Percentiles rank a stretch among this genome's conserved stretches.
These are phyloP conservation scores for Xestoiulus laeticollis DNA, from an alignment of 2,888 invertebrate species.

Conservation along the genomic window DNA sequence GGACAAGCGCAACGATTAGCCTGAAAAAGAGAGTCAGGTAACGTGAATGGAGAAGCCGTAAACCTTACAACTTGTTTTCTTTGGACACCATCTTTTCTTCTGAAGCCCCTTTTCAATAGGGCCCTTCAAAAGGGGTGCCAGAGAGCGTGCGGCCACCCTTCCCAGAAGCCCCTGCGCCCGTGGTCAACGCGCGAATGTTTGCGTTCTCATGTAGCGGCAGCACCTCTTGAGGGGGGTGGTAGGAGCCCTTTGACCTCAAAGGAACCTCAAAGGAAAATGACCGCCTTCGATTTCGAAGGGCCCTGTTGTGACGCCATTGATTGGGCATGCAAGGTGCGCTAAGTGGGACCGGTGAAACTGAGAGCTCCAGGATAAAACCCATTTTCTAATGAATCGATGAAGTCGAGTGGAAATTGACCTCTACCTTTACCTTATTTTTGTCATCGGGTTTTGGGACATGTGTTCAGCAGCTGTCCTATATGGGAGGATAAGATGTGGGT, in stretches of 20 bases:
- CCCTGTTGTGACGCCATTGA: not conserved
- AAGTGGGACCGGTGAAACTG: not conserved
- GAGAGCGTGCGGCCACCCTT: not conserved
- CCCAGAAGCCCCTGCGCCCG: conserved; percentile 12
- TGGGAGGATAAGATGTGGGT: too few relatives aligned
- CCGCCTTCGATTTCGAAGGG: not conserved
- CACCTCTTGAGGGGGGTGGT: not conserved
- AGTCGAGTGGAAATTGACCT: not conserved
- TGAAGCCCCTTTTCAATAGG: not conserved
- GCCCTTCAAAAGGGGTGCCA: not conserved
- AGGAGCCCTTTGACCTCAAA: not conserved
- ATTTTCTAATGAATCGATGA: not conserved
- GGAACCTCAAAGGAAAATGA: not conserved
- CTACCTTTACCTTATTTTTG: too few relatives aligned
- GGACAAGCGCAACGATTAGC: conserved; percentile 20
- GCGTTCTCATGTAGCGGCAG: conserved; percentile 3
- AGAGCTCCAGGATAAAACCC: not conserved
- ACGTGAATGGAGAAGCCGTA: not conserved
- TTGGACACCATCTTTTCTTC: not conserved
- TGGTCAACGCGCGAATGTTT: conserved; percentile 26
- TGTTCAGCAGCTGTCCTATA: too few relatives aligned
- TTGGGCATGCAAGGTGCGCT: not conserved
- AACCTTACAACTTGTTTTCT: conserved; percentile 20
- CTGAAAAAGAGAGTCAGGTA: not conserved
- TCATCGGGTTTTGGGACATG: too few relatives aligned